A percentile compares a stretch with the other conserved stretches of the same genome.
phyloP scores from a whole-genome alignment of 2,888 invertebrate species.

The Plebejus melissa region DNA sequence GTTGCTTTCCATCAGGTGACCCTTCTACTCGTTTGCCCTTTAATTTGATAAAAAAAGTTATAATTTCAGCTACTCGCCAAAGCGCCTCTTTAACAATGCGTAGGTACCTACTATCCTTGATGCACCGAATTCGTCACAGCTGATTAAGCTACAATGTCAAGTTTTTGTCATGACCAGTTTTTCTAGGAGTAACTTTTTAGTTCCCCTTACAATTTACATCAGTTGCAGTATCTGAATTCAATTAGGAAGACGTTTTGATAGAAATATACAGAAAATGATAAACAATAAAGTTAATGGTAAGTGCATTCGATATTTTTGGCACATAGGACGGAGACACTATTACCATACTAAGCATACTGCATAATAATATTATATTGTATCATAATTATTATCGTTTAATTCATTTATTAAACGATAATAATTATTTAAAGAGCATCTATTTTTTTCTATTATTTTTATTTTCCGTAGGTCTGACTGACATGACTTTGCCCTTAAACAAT shows the following conservation, averaged over 20 bases:
- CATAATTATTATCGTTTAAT: too few relatives aligned
- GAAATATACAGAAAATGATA: constrained; percentile 39
- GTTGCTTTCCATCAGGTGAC: too few relatives aligned
- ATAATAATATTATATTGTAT: too few relatives aligned
- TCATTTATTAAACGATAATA: too few relatives aligned
- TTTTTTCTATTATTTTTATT: background rate
- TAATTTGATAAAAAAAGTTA: too few relatives aligned
- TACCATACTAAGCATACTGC: too few relatives aligned
- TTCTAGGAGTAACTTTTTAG: background rate
- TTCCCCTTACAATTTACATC: background rate
- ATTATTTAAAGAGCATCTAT: too few relatives aligned
- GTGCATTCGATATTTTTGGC: background rate
- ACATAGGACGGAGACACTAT: background rate
- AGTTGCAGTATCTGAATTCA: background rate
- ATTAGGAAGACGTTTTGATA: constrained; percentile 20
- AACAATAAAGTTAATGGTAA: constrained; percentile 33
- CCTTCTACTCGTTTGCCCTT: too few relatives aligned
- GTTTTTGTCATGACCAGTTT: background rate
- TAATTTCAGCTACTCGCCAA: background rate
- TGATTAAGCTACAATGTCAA: constrained; percentile 23
- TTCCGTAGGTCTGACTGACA: background rate
- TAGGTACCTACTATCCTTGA: constrained; percentile 13
- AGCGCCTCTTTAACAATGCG: background rate
- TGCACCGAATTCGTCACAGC: constrained; percentile 10
- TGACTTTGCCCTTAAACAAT: background rate